Percentiles rank a stretch among this genome's conserved stretches.
Evolutionary conservation across 2,113 vertebrate genomes (phyloP).

Genomic region (Scomber colias): DNA sequence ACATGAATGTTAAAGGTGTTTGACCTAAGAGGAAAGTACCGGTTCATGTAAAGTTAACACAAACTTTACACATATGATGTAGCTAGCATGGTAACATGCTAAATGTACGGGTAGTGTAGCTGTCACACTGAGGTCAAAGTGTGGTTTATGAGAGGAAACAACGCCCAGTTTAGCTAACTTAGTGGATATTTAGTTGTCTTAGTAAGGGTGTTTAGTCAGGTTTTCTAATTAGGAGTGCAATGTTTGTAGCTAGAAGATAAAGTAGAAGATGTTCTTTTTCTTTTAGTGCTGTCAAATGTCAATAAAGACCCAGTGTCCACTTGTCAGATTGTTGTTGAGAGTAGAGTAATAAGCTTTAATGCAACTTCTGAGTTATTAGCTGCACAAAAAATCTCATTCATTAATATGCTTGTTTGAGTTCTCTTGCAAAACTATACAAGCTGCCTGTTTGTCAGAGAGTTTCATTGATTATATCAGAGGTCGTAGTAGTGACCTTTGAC

Average conservation of each 20-base stretch:
- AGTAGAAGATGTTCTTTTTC: neutral
- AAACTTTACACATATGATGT: neutral
- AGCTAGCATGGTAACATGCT: slow-evolving; percentile 22
- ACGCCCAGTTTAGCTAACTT: neutral
- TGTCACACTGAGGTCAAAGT: slow-evolving; percentile 62
- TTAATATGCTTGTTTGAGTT: neutral
- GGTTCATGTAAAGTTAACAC: neutral
- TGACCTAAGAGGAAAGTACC: neutral
- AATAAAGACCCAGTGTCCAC: neutral
- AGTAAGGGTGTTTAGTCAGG: no score
- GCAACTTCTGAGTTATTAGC: neutral
- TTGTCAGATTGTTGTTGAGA: neutral
- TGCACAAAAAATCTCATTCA: neutral
- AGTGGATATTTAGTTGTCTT: neutral
- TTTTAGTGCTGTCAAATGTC: neutral
- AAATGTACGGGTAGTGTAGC: slow-evolving; percentile 4
- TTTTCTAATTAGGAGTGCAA: neutral
- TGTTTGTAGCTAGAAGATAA: neutral
- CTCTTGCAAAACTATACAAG: neutral
- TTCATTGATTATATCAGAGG: slow-evolving; percentile 48
- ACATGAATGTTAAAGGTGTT: neutral
- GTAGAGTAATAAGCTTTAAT: neutral
- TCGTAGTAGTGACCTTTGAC: slow-evolving; percentile 55
- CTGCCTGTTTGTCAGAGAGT: neutral
- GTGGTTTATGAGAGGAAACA: neutral